These are phyloP conservation scores for Papilio glaucus DNA, from an alignment of 1,140 invertebrate genomes.

Conservation along the genomic window DNA sequence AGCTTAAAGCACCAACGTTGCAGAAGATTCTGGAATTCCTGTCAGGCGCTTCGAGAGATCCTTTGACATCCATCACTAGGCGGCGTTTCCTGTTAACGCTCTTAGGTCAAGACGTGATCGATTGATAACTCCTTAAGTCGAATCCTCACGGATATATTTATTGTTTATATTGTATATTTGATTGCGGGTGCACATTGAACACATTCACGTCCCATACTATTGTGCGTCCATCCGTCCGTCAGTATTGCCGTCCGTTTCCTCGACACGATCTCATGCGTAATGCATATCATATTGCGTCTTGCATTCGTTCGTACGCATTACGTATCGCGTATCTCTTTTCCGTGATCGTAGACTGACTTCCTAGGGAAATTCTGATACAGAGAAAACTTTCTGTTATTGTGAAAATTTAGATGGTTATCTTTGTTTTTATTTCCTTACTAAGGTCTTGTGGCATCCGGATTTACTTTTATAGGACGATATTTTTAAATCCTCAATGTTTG, in stretches of 20 bases:
- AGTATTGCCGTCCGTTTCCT: slow-evolving; percentile 42
- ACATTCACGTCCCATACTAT: slow-evolving; percentile 35
- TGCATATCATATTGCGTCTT: slow-evolving; percentile 39
- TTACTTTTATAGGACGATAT: background rate
- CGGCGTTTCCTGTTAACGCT: background rate
- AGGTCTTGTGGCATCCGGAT: background rate
- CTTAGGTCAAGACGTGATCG: background rate
- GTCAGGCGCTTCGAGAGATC: background rate
- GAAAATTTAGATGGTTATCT: background rate
- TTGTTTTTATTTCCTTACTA: background rate
- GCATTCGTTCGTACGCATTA: slow-evolving; percentile 25
- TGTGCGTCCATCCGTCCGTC: slow-evolving; percentile 45
- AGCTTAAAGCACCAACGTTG: background rate
- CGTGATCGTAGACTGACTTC: slow-evolving; percentile 31
- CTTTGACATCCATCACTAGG: background rate
- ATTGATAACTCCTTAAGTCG: background rate
- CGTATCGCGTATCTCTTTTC: slow-evolving; percentile 33
- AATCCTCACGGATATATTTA: background rate
- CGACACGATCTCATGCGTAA: slow-evolving; percentile 44
- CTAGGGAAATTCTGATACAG: slow-evolving; percentile 38
- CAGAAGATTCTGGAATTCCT: background rate
- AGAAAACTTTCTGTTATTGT: slow-evolving; percentile 8
- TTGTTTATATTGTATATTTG: slow-evolving; percentile 16
- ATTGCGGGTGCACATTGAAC: slow-evolving; percentile 17
- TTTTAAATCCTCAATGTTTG: background rate